Evolutionary conservation across 1,140 invertebrate genomes (phyloP).

Genomic region (Drosophila grimshawi): DNA sequence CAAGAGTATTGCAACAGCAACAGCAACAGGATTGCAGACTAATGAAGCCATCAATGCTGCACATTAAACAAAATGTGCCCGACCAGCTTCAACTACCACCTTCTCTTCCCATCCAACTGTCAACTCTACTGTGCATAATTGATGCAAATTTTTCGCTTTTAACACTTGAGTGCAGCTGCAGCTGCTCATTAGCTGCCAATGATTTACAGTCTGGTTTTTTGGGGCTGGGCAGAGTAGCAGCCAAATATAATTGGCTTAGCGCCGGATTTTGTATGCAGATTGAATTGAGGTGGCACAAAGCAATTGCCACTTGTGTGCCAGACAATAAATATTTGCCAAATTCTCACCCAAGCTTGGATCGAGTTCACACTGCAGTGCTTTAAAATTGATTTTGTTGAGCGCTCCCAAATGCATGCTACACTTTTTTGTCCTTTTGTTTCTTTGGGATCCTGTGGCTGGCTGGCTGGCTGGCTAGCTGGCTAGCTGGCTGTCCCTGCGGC

Average conservation of each 20-base stretch:
- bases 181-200: slow-evolving; percentile 21
- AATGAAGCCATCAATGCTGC: slow-evolving; percentile 63
- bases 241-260: slow-evolving; percentile 47
- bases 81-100: not conserved
- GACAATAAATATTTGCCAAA: slow-evolving; percentile 58
- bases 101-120: not conserved
- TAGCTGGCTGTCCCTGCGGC: not conserved
- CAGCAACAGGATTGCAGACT: slow-evolving; percentile 28
- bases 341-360: slow-evolving; percentile 19
- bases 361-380: slow-evolving; percentile 19
- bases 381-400: slow-evolving; percentile 72
- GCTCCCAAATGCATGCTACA: slow-evolving; percentile 63
- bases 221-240: not conserved
- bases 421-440: slow-evolving; percentile 10
- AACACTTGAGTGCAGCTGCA: slow-evolving; percentile 33
- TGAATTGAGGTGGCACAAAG: slow-evolving; percentile 35
- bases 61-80: slow-evolving; percentile 37
- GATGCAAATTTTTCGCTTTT: slow-evolving; percentile 36
- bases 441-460: not conserved
- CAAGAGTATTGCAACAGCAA: not conserved
- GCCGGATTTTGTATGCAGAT: slow-evolving; percentile 67
- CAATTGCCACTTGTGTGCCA: slow-evolving; percentile 39
- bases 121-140: slow-evolving; percentile 35
- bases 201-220: not conserved
- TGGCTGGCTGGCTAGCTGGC: too few species aligned